A percentile compares a stretch with the other conserved stretches of the same genome.
Evolutionary conservation across 2,888 invertebrate species (phyloP).

Genomic region (Megastigmus dorsalis): DNA sequence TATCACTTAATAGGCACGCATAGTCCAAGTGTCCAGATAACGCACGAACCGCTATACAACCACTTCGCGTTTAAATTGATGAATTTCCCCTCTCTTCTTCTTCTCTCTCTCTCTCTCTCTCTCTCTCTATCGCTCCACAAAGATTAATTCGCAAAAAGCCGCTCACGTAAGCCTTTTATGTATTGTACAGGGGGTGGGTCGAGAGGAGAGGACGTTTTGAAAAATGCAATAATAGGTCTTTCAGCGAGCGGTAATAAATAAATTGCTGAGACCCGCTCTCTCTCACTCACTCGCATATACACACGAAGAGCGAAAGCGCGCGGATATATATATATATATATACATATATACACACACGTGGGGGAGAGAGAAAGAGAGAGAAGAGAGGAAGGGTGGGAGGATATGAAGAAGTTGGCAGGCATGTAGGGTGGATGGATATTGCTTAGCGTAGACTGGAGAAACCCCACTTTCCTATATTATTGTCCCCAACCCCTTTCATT

Average conservation of each 20-base stretch:
- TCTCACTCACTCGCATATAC: constrained; percentile 44
- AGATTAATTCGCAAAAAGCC: constrained; percentile 48
- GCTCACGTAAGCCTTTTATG: constrained; percentile 51
- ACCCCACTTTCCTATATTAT: constrained; percentile 72
- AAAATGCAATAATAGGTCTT: constrained; percentile 73
- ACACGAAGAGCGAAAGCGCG: background rate
- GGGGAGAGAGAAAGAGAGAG: background rate
- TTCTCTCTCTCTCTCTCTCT: constrained; percentile 34
- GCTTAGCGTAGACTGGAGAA: constrained; percentile 67
- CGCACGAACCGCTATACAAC: no score
- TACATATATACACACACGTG: no score
- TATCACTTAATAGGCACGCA: no score
- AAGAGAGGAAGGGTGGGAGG: constrained; percentile 58
- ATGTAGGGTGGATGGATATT: constrained; percentile 73
- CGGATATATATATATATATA: no score
- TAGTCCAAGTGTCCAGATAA: no score
- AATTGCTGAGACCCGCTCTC: constrained; percentile 69
- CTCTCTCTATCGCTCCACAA: constrained; percentile 45
- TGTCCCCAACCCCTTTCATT: constrained; percentile 68
- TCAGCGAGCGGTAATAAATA: constrained; percentile 73
- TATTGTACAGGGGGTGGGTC: background rate
- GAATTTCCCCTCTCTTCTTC: constrained; percentile 36
- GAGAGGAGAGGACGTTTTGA: constrained; percentile 61
- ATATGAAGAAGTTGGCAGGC: constrained; percentile 71
- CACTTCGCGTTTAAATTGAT: constrained; percentile 33